phyloP scores from a whole-genome alignment of 1,140 invertebrate species.

The Drosophila biarmipes region DNA sequence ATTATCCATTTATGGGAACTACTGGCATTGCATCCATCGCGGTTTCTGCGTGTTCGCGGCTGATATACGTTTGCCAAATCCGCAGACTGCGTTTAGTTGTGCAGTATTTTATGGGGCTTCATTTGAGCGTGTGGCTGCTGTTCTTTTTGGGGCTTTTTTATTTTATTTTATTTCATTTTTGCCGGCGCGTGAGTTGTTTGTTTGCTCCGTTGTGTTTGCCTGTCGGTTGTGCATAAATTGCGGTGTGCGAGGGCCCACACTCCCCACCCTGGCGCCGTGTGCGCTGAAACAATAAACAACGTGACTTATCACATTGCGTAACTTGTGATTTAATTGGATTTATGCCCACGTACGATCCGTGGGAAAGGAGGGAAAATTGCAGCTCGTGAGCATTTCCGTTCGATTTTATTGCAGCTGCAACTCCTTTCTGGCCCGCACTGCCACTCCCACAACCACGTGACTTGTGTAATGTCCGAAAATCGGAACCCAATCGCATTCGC shows the following conservation, averaged over 20 bases:
- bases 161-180: conserved; percentile 43
- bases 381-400: conserved; percentile 38
- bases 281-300: conserved; percentile 77
- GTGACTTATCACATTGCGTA: conserved; percentile 82
- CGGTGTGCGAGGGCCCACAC: conserved; percentile 36
- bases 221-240: conserved; percentile 76
- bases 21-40: conserved; percentile 9
- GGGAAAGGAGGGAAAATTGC: conserved; percentile 5
- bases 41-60: conserved; percentile 36
- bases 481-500: conserved; percentile 37
- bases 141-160: conserved; percentile 15
- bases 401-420: conserved; percentile 68
- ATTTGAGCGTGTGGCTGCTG: conserved; percentile 18
- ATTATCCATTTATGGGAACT: conserved; percentile 18
- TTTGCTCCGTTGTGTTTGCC: conserved; percentile 61
- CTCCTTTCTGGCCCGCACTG: conserved; percentile 1
- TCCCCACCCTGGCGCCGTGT: conserved; percentile 16
- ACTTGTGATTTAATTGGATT: conserved; percentile 83
- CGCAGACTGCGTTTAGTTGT: conserved; percentile 60
- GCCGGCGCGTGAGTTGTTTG: conserved; percentile 60
- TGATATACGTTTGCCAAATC: conserved; percentile 44
- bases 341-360: conserved; percentile 59
- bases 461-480: conserved; percentile 46
- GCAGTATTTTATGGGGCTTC: conserved; percentile 43
- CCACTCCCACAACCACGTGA: neutral